Base-by-base conservation (phyloP, 1,140 invertebrate species). In the Plutomurus gul region DNA sequence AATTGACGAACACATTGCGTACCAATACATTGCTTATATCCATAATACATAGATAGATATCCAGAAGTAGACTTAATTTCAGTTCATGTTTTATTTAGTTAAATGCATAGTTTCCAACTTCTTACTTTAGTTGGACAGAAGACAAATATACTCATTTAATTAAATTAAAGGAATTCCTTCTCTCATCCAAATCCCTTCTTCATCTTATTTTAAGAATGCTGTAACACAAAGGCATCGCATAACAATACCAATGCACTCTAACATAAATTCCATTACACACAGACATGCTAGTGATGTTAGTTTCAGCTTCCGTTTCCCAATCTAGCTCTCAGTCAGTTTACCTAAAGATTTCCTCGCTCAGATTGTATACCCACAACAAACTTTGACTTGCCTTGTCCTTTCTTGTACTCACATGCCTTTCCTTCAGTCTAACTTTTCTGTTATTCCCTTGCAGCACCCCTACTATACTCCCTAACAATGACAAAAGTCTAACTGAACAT, bases 161-260 rank as follows among this genome's bases (percentile, higher is more conserved):
- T 72, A 40, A 72, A 72, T 72, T 72, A 72, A 72, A 72, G 70
- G 25, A 72, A 72, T 72, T 72, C 70, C 70, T 43, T 22, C 13
- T 13, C n/a, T n/a, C n/a, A n/a, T n/a, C n/a, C 36, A 72, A 11
- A 8, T 27, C 70, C 13, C 18, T 40, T 43, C 20, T 43, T 72
- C 36, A 22, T 30, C 36, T 65, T 27, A 33, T 36, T 30, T 65
- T 65, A 27, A 65, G 27, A 65, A 65, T 4, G 56, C 25, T 30
- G 20, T n/a, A 25, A 65, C n/a, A 6, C 16, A 22, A 30, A 56
- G 51, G 36, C 16, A 65, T 27, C 56, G 30, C 51, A 56, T n/a
- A 47, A 18, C 43, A 47, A 18, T 47, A 6, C n/a, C 43, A 16
- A 47, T 36, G 18, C 25, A n/a, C 25, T 13, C 22, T 16, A 43